Percentiles rank a stretch among this genome's conserved stretches.
phyloP scores from a whole-genome alignment of 2,888 invertebrate species.

The Holacanthella duospinosa region DNA sequence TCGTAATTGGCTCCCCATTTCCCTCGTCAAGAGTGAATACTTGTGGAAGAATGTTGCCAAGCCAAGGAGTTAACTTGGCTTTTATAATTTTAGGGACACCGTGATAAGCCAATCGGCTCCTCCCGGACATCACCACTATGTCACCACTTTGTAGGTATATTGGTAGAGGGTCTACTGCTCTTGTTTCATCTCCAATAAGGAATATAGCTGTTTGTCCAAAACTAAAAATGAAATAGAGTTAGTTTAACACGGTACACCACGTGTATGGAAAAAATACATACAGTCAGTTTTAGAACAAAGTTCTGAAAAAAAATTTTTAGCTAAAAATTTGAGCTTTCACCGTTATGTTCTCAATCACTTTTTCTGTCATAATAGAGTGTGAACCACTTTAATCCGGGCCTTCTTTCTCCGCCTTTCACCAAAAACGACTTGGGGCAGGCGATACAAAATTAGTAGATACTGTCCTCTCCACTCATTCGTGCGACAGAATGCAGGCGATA shows the following conservation, averaged over 20 bases:
- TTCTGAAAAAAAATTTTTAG: no score
- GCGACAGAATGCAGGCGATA: no score
- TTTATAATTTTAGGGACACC: conserved; percentile 79
- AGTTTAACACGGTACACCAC: no score
- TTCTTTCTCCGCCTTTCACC: no score
- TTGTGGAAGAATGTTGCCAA: conserved; percentile 26
- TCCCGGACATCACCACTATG: conserved; percentile 76
- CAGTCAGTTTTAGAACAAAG: no score
- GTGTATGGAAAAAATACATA: no score
- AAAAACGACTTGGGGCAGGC: no score
- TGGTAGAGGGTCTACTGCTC: conserved; percentile 56
- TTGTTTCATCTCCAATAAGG: conserved; percentile 70
- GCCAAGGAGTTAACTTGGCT: conserved; percentile 47
- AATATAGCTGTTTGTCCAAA: conserved; percentile 94
- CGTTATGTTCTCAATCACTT: no score
- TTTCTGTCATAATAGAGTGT: background rate
- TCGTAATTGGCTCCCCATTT: background rate
- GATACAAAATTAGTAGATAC: no score
- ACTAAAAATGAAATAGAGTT: conserved; percentile 50
- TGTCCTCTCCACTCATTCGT: no score
- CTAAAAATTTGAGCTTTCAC: no score
- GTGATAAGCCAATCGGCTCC: conserved; percentile 77
- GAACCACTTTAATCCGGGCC: no score
- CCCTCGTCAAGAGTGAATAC: conserved; percentile 27
- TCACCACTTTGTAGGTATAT: conserved; percentile 80